Evolutionary conservation across 2,797 vertebrate species (phyloP).

Genomic region (Hipposideros larvatus): DNA sequence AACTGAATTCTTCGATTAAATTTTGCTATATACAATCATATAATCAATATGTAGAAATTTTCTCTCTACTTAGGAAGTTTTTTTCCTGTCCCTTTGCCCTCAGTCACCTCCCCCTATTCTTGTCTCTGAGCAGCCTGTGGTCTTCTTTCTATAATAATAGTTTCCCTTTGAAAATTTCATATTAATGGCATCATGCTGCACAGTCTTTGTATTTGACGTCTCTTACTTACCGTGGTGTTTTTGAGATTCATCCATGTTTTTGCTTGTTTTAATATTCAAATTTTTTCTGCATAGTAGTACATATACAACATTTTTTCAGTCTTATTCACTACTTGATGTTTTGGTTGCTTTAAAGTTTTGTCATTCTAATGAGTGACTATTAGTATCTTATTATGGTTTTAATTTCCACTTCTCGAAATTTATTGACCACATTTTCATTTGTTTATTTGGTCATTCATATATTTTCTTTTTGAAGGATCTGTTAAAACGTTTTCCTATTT

Average conservation of each 20-base stretch:
- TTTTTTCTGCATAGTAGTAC: not conserved
- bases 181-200: not conserved
- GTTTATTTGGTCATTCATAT: not conserved
- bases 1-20: not conserved
- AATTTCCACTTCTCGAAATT: not conserved
- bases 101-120: not conserved
- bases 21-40: not conserved
- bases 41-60: not conserved
- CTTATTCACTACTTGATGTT: not conserved
- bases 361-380: not conserved
- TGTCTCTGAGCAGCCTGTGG: not conserved
- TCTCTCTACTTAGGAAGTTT: not conserved
- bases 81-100: not conserved
- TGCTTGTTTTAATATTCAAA: not conserved
- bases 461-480: not conserved
- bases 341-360: not conserved
- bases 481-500: not conserved
- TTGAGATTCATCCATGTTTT: not conserved
- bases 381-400: not conserved
- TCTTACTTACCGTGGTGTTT: not conserved
- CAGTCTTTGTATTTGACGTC: not conserved
- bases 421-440: not conserved
- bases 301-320: not conserved
- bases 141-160: not conserved
- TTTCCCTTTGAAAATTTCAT: not conserved